Conservation (phyloP, 2,797 vertebrate genomes). For the Rousettus madagascariensis region DNA sequence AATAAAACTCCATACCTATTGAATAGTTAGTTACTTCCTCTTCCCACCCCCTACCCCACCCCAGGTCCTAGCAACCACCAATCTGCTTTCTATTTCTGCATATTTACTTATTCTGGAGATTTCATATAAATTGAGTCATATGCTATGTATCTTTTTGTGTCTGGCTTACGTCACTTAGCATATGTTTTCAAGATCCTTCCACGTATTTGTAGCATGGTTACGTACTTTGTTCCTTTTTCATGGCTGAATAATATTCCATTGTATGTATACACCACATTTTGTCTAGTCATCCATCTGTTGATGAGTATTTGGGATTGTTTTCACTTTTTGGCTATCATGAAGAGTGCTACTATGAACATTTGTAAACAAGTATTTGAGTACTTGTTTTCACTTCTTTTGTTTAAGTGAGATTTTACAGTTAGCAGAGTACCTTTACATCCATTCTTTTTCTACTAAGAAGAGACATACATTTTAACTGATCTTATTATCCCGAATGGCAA, state of each 20-base stretch:
- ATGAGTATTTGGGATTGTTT: not conserved
- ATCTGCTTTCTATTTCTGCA: not conserved
- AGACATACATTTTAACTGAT: not conserved
- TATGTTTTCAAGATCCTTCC: not conserved
- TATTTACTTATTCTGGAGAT: not conserved
- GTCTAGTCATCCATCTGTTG: not conserved
- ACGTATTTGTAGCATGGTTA: not conserved
- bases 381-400: not conserved
- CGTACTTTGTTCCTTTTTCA: not conserved
- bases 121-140: not conserved
- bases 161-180: not conserved
- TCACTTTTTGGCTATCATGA: not conserved
- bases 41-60: no score
- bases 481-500: not conserved
- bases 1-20: not conserved
- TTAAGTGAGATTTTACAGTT: not conserved
- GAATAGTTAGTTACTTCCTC: not conserved
- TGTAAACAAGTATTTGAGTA: not conserved
- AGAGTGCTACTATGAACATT: not conserved
- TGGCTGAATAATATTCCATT: not conserved
- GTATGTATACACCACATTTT: not conserved
- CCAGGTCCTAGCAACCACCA: not conserved
- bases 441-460: not conserved
- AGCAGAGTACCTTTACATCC: not conserved
- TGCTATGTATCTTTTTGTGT: not conserved